Percentiles rank a stretch among this genome's conserved stretches.
Conservation (phyloP, 2,797 vertebrate species). For the Sphenodon punctatus region DNA sequence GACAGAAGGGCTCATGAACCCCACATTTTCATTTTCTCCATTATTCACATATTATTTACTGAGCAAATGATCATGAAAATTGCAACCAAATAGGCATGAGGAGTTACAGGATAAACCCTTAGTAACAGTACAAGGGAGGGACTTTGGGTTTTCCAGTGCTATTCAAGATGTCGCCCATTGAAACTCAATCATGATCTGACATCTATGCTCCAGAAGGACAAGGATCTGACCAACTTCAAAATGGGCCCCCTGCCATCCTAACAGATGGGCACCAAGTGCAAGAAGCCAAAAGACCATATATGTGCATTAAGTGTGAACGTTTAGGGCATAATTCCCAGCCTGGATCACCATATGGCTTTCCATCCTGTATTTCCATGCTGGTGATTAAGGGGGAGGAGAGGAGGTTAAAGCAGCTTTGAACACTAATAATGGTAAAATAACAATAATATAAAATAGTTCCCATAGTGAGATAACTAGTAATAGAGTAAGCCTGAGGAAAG, state of each 20-base stretch:
- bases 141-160: slow-evolving; percentile 30
- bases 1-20: neutral
- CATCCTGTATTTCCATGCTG: slow-evolving; percentile 7
- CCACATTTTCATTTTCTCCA: neutral
- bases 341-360: slow-evolving; percentile 65
- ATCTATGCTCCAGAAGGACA: slow-evolving; percentile 40
- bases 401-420: slow-evolving; percentile 2
- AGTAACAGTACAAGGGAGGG: neutral
- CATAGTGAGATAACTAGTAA: neutral
- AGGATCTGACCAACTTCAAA: slow-evolving; percentile 50
- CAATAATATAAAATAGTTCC: neutral
- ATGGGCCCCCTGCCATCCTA: slow-evolving; percentile 62
- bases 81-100: neutral
- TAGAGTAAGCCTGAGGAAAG: neutral
- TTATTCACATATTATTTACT: neutral
- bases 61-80: neutral
- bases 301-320: slow-evolving; percentile 67
- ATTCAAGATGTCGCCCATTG: neutral
- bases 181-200: slow-evolving; percentile 56
- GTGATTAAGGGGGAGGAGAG: slow-evolving; percentile 18
- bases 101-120: neutral
- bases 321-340: slow-evolving; percentile 64
- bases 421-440: neutral
- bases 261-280: slow-evolving; percentile 72
- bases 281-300: slow-evolving; percentile 69